phyloP scores from a whole-genome alignment of 2,888 invertebrate species.

The Eupithecia inturbata region DNA sequence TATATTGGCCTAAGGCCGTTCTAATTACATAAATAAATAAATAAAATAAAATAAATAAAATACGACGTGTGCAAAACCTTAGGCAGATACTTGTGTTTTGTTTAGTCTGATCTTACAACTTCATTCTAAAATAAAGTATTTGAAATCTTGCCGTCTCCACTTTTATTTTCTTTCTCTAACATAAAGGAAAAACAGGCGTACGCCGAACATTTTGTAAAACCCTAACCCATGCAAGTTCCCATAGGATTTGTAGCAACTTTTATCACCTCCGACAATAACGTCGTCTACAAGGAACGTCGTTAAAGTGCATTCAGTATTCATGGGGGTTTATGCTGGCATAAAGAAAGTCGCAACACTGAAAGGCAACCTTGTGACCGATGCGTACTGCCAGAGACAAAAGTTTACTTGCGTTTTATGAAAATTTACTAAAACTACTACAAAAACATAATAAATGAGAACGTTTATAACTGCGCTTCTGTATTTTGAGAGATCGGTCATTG shows the following conservation, averaged over 20 bases:
- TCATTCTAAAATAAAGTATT: neutral
- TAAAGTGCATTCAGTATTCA: constrained; percentile 34
- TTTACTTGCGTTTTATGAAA: constrained; percentile 2
- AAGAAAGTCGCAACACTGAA: constrained; percentile 31
- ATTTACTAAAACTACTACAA: neutral
- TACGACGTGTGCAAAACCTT: neutral
- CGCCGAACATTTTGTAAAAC: constrained; percentile 8
- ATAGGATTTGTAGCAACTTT: constrained; percentile 29
- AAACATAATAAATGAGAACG: neutral
- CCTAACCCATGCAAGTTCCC: constrained; percentile 19
- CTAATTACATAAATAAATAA: no score
- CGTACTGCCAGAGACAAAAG: constrained; percentile 18
- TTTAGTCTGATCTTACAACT: neutral
- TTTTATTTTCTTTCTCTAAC: constrained; percentile 4
- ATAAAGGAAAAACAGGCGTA: constrained; percentile 3
- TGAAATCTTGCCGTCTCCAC: neutral
- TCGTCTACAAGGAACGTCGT: constrained; percentile 26
- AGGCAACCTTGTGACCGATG: constrained; percentile 30
- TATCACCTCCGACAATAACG: constrained; percentile 25
- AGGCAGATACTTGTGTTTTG: neutral
- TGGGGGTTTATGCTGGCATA: constrained; percentile 26
- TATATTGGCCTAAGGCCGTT: no score
- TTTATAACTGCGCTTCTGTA: neutral
- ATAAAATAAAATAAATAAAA: no score
- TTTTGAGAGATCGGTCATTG: neutral